Percentiles rank a stretch among this genome's conserved stretches.
Evolutionary conservation across 2,888 invertebrate species (phyloP).

Genomic region (Neria commutata): DNA sequence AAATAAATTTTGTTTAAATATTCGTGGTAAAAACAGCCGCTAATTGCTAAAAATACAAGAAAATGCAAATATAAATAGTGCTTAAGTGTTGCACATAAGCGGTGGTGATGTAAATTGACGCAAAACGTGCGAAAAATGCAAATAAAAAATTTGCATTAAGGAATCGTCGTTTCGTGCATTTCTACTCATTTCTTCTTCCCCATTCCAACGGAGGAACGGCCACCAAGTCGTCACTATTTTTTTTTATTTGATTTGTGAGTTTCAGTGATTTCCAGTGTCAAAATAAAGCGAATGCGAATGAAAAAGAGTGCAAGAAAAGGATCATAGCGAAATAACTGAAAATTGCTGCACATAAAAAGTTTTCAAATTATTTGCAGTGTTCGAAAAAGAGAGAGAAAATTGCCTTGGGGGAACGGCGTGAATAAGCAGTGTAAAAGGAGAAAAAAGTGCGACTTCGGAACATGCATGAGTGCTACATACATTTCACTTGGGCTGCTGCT

Average conservation of each 20-base stretch:
- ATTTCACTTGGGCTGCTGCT: too few species aligned
- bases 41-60: background rate
- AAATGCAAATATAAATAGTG: background rate
- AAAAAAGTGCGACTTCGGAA: background rate
- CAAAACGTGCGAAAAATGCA: background rate
- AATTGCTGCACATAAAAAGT: background rate
- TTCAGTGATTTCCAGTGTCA: background rate
- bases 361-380: background rate
- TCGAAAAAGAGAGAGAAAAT: background rate
- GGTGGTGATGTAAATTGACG: background rate
- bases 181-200: background rate
- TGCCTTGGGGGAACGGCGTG: too few species aligned
- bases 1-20: too few species aligned
- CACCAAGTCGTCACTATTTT: too few species aligned
- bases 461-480: too few species aligned
- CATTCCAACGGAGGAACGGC: background rate
- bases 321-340: background rate
- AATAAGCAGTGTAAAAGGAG: background rate
- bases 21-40: too few species aligned
- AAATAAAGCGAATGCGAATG: background rate
- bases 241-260: background rate
- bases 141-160: background rate
- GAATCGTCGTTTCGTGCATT: background rate
- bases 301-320: background rate
- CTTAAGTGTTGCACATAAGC: background rate